Conservation (phyloP, 2,113 vertebrate species). For the Dromiciops gliroides region DNA sequence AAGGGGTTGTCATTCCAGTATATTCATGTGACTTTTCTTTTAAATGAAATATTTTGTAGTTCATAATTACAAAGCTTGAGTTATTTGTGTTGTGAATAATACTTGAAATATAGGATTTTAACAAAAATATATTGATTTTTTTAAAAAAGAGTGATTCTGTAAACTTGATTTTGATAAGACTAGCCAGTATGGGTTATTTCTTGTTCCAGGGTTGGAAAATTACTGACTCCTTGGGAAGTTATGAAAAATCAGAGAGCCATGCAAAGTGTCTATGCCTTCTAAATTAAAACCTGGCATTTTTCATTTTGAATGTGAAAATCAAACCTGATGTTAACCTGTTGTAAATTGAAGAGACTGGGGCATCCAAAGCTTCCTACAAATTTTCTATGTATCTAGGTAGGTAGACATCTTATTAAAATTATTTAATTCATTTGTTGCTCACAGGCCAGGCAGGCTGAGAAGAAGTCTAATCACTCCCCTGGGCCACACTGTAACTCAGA, state of each 20-base stretch:
- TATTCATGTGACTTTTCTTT: slow-evolving; percentile 44
- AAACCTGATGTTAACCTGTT: not conserved
- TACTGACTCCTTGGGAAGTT: slow-evolving; percentile 44
- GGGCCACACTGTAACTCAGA: too few relatives aligned
- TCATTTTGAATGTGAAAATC: slow-evolving; percentile 28
- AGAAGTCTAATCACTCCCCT: too few relatives aligned
- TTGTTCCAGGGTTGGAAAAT: slow-evolving; percentile 13
- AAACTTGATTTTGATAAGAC: slow-evolving; percentile 67
- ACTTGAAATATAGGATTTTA: slow-evolving; percentile 52
- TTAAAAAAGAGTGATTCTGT: slow-evolving; percentile 37
- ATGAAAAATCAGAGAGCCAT: slow-evolving; percentile 51
- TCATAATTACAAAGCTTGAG: slow-evolving; percentile 59
- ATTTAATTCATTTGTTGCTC: too few relatives aligned
- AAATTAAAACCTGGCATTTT: slow-evolving; percentile 57
- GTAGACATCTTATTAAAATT: not conserved
- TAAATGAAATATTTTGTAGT: slow-evolving; percentile 71
- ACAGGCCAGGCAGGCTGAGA: too few relatives aligned
- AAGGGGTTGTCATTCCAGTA: not conserved
- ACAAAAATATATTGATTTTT: slow-evolving; percentile 2
- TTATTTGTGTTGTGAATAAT: slow-evolving; percentile 50
- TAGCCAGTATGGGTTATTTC: slow-evolving; percentile 54
- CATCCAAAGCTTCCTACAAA: not conserved
- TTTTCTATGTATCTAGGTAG: not conserved
- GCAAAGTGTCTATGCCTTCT: slow-evolving; percentile 38
- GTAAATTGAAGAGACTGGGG: not conserved